These are phyloP conservation scores for Microhierax caerulescens DNA, from an alignment of 2,797 vertebrate species.

Conservation along the genomic window DNA sequence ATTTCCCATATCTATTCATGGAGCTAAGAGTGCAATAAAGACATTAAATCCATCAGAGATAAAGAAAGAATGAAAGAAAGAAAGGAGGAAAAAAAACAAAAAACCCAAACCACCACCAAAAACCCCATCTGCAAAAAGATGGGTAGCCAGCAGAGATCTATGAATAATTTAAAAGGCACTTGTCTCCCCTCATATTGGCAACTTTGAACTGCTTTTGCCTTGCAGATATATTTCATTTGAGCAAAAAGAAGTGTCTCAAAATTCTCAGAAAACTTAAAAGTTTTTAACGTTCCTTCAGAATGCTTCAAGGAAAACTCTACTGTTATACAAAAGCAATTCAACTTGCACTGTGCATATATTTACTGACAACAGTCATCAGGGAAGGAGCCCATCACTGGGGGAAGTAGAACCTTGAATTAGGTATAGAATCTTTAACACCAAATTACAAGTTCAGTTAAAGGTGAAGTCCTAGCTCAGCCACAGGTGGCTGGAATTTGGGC, in stretches of 20 bases:
- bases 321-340: not conserved
- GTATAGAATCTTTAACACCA: not conserved
- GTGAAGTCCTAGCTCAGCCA: not conserved
- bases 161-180: conserved; percentile 58
- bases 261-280: not conserved
- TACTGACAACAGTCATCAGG: not conserved
- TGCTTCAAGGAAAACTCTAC: not conserved
- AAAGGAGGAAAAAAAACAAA: not conserved
- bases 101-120: not conserved
- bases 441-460: not conserved
- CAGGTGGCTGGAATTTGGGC: not conserved
- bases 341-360: not conserved
- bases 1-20: conserved; percentile 40
- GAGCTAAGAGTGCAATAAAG: conserved; percentile 30
- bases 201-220: conserved; percentile 52
- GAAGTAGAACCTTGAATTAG: not conserved
- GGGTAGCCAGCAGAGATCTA: conserved; percentile 31
- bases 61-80: not conserved
- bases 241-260: not conserved
- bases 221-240: conserved; percentile 36
- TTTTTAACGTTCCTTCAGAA: not conserved
- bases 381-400: not conserved
- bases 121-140: not conserved
- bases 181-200: conserved; percentile 30
- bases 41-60: conserved; percentile 1